Base-by-base conservation (phyloP, 2,888 invertebrate genomes). In the Drosophila neotestacea region DNA sequence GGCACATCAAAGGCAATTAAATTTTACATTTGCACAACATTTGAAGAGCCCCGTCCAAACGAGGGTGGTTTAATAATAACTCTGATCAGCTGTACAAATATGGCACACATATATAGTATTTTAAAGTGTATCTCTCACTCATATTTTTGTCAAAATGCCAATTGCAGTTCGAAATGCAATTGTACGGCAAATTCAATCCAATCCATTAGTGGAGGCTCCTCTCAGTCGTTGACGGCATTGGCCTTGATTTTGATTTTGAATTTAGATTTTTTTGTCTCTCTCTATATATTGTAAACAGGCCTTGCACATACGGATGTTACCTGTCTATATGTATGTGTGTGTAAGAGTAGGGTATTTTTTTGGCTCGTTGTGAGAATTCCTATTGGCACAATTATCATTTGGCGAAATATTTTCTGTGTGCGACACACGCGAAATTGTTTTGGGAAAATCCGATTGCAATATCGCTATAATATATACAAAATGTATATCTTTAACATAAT, bases 201-300 rank as follows among this genome's bases (percentile, higher is more conserved):
- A 85, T 72, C 67, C 86, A 85, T 87, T 88, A 81, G 82, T 60
- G 63, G 34, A 60, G 56, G 48, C 38, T 61, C 42, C 65, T 52
- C 55, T 58, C 22, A 46, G 58, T 42, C 79, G 68, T 56, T 80
- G 77, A 70, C 60, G 80, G 61, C 82, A 76, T 73, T 85, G 90
- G 86, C 85, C 86, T 85, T 85, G 90, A 88, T 85, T 89, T 87
- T 81, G 69, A 78, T 73, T 80, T 71, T 70, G 64, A 66, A 58
- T 68, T 69, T 56, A 46, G 46, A 38, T 58, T 61, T 10, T 47
- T 32, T 32, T 4, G 4, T 52, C 39, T 51, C 6, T 11, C 42
- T 54, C 42, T 39, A 10, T 11, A n/a, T 10, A 41, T 36, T 46
- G 36, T 58, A 54, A 64, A 58, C 48, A 64, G 56, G 27, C 55